phyloP scores from a whole-genome alignment of 2,888 invertebrate genomes.

The Penaeus monodon region DNA sequence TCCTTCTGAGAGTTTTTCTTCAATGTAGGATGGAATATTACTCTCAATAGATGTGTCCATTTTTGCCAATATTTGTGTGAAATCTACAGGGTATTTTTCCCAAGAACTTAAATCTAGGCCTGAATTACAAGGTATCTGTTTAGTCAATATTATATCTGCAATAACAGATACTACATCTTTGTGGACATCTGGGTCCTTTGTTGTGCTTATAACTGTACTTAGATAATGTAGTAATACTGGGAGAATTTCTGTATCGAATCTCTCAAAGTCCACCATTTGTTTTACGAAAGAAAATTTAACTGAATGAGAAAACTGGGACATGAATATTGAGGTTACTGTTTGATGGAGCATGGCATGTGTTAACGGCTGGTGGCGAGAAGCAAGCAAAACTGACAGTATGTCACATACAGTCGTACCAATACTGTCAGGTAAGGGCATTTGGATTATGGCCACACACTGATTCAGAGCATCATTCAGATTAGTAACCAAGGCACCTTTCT shows the following conservation, averaged over 20 bases:
- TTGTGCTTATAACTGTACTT: constrained; percentile 14
- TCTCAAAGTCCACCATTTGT: constrained; percentile 15
- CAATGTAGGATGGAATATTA: constrained; percentile 30
- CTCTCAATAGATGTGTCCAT: background rate
- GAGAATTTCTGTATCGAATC: constrained; percentile 54
- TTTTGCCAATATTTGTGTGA: constrained; percentile 3
- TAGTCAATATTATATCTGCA: constrained; percentile 29
- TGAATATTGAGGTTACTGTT: constrained; percentile 19
- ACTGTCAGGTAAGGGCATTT: constrained; percentile 33
- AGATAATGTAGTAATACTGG: constrained; percentile 43
- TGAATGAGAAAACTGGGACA: constrained; percentile 19
- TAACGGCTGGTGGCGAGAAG: constrained; percentile 27
- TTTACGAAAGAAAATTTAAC: constrained; percentile 32
- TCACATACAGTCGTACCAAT: constrained; percentile 28
- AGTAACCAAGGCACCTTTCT: constrained; percentile 37
- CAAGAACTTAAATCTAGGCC: constrained; percentile 44
- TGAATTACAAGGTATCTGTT: constrained; percentile 47
- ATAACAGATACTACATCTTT: constrained; percentile 36
- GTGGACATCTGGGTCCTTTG: constrained; percentile 3
- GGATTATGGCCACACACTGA: constrained; percentile 28
- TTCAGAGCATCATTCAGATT: constrained; percentile 25
- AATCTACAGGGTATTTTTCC: constrained; percentile 38
- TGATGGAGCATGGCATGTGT: constrained; percentile 1
- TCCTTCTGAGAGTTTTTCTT: constrained; percentile 40
- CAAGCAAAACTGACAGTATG: constrained; percentile 28